Conservation (phyloP, 2,113 vertebrate species). For the Pipra filicauda region DNA sequence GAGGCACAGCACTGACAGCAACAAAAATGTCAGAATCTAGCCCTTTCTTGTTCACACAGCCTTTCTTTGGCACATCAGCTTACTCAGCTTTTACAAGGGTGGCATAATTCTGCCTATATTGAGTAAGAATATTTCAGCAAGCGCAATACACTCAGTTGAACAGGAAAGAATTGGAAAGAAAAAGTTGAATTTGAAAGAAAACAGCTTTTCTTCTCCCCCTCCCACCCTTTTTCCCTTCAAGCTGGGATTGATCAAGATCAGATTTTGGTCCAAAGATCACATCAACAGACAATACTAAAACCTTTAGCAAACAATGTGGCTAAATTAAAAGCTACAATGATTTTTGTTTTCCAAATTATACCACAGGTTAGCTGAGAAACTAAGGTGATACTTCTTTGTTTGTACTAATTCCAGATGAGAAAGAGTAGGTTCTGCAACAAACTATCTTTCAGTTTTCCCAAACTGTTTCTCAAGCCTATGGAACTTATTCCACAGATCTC, state of each 20-base stretch:
- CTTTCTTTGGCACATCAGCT: not conserved
- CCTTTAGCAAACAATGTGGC: not conserved
- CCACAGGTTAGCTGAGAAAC: not conserved
- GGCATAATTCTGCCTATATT: not conserved
- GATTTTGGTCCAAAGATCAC: not conserved
- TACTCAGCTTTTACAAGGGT: not conserved
- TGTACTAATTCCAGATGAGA: not conserved
- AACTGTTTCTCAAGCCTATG: not conserved
- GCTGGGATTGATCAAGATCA: not conserved
- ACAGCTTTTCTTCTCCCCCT: not conserved
- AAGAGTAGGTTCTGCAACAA: not conserved
- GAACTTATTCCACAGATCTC: not conserved
- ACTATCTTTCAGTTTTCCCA: not conserved
- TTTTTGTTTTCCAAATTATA: not conserved
- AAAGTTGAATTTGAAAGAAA: not conserved
- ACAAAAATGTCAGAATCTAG: not conserved
- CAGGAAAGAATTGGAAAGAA: not conserved
- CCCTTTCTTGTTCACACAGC: not conserved
- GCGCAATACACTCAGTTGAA: not conserved
- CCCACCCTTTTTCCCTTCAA: not conserved
- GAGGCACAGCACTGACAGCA: not conserved
- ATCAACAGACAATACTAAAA: not conserved
- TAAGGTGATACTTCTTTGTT: not conserved
- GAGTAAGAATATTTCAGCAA: slow-evolving; percentile 9
- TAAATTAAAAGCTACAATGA: not conserved